Conservation (phyloP, 2,113 vertebrate species). For the Callochromis pleurospilus region DNA sequence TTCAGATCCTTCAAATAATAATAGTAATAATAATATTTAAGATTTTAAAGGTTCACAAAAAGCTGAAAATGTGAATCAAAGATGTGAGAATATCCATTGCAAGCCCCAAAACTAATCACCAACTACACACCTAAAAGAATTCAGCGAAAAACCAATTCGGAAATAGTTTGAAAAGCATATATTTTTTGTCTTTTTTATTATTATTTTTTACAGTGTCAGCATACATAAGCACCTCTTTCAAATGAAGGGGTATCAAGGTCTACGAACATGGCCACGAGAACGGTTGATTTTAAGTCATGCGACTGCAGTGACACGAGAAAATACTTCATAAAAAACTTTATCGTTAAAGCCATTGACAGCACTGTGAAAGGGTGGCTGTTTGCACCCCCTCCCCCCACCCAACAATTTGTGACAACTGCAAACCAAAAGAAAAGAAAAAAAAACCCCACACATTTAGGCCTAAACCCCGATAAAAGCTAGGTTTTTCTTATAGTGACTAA, state of each 20-base stretch:
- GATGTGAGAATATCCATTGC: slow-evolving; percentile 53
- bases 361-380: slow-evolving; percentile 46
- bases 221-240: slow-evolving; percentile 69
- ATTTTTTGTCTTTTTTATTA: slow-evolving; percentile 57
- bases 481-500: slow-evolving; percentile 53
- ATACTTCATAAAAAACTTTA: slow-evolving; percentile 65
- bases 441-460: slow-evolving; percentile 51
- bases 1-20: slow-evolving; percentile 45
- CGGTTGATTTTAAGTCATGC: slow-evolving; percentile 75
- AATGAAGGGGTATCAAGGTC: slow-evolving; percentile 64
- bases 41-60: slow-evolving; percentile 28
- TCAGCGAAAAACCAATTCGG: slow-evolving; percentile 60
- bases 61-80: slow-evolving; percentile 37
- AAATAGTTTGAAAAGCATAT: slow-evolving; percentile 70
- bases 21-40: neutral
- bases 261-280: slow-evolving; percentile 76
- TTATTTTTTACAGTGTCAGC: slow-evolving; percentile 69
- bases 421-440: slow-evolving; percentile 30
- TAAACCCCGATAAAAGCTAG: slow-evolving; percentile 57
- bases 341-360: slow-evolving; percentile 70
- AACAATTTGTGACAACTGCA: slow-evolving; percentile 61
- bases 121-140: slow-evolving; percentile 68
- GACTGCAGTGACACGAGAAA: slow-evolving; percentile 71
- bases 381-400: neutral
- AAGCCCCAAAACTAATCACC: slow-evolving; percentile 62